These are phyloP conservation scores for Anthoscopus minutus DNA, from an alignment of 2,113 vertebrate genomes.

Conservation along the genomic window DNA sequence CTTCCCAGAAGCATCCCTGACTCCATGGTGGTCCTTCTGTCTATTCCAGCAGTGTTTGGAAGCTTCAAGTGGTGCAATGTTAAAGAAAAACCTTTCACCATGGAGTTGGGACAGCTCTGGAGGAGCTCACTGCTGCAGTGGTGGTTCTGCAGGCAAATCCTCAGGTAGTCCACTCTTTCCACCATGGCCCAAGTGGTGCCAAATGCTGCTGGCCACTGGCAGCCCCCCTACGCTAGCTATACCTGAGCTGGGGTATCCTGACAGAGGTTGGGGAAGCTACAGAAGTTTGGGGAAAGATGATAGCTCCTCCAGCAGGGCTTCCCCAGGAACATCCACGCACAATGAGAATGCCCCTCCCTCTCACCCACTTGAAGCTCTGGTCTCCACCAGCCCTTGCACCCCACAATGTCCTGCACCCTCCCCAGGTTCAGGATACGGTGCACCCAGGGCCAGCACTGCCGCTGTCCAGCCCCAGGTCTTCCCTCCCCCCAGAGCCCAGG, in stretches of 20 bases:
- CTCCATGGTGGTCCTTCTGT: accelerated
- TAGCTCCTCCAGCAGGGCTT: accelerated
- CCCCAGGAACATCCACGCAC: neutral
- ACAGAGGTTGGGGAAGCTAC: neutral
- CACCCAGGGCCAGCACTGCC: neutral
- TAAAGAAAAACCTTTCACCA: neutral
- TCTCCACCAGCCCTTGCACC: too few relatives aligned
- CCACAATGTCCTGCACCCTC: accelerated
- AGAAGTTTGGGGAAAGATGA: accelerated
- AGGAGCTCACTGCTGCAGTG: neutral
- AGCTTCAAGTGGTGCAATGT: accelerated
- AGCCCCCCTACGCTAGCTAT: accelerated
- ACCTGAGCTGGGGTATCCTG: accelerated
- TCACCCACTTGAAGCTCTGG: accelerated
- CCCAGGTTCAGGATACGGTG: neutral
- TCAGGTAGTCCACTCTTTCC: neutral
- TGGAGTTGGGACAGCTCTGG: neutral
- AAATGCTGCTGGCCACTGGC: neutral
- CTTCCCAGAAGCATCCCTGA: neutral
- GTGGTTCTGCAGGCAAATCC: accelerated
- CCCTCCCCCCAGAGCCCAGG: neutral
- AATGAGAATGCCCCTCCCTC: accelerated
- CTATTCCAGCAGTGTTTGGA: accelerated
- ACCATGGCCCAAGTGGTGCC: accelerated
- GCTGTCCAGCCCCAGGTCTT: accelerated